These are phyloP conservation scores for Drosophila melanica DNA, from an alignment of 1,140 invertebrate genomes.

Conservation along the genomic window DNA sequence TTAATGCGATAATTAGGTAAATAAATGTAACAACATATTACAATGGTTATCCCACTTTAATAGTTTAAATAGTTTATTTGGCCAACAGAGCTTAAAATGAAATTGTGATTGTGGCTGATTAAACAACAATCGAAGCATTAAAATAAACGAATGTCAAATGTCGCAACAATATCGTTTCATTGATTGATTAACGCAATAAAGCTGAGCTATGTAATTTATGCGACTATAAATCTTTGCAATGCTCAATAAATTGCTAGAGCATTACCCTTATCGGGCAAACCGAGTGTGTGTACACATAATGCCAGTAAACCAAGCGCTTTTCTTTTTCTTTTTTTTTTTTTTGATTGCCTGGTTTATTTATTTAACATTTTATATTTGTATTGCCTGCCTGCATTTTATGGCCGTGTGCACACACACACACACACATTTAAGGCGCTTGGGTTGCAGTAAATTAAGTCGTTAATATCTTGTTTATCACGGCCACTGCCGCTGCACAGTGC, in stretches of 20 bases:
- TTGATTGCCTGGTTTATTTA: slow-evolving; percentile 64
- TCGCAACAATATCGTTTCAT: slow-evolving; percentile 14
- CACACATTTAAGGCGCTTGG: slow-evolving; percentile 35
- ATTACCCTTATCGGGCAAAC: slow-evolving; percentile 18
- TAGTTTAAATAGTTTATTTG: background rate
- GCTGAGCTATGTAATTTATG: slow-evolving; percentile 23
- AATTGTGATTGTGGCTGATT: background rate
- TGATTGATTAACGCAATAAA: slow-evolving; percentile 25
- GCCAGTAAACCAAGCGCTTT: background rate
- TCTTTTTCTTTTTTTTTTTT: slow-evolving; percentile 18
- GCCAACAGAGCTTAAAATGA: background rate
- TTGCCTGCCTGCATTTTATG: slow-evolving; percentile 75
- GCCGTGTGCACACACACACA: slow-evolving; percentile 45
- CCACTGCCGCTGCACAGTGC: slow-evolving; percentile 30
- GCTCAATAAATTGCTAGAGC: slow-evolving; percentile 24
- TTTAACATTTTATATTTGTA: slow-evolving; percentile 78
- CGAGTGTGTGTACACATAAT: slow-evolving; percentile 11
- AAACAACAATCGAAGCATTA: slow-evolving; percentile 7
- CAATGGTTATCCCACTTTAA: background rate
- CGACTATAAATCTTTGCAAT: slow-evolving; percentile 21
- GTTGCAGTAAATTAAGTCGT: slow-evolving; percentile 80
- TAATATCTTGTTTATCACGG: slow-evolving; percentile 81
- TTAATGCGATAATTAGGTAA: background rate
- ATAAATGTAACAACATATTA: background rate
- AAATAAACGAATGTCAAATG: slow-evolving; percentile 21